These are phyloP conservation scores for Oreochromis tanganicae DNA, from an alignment of 2,113 vertebrate species.

Conservation along the genomic window DNA sequence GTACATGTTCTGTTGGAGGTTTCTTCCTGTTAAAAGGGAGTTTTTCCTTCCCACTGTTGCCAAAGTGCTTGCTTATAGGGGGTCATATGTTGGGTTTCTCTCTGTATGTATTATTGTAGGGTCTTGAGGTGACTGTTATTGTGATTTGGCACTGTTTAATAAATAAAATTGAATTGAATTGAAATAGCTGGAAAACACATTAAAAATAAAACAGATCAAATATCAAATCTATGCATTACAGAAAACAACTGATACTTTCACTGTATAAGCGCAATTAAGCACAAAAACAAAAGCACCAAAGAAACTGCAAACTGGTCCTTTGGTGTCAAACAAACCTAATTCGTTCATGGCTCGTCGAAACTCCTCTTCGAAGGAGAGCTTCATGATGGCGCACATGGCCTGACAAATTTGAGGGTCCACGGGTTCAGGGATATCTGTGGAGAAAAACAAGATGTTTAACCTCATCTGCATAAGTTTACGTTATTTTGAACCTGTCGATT, in stretches of 20 bases:
- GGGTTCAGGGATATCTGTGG: conserved; percentile 80
- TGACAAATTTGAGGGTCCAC: conserved; percentile 96
- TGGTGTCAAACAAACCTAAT: conserved; percentile 74
- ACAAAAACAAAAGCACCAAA: neutral
- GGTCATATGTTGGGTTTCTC: neutral
- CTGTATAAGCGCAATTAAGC: neutral
- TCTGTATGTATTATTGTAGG: neutral
- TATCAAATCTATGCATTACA: neutral
- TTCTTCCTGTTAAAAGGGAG: too few relatives aligned
- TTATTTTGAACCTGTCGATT: neutral
- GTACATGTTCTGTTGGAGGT: neutral
- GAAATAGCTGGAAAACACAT: neutral
- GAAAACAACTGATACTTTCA: neutral
- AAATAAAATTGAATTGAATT: neutral
- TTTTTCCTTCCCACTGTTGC: too few relatives aligned
- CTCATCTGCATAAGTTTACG: neutral
- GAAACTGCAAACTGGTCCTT: neutral
- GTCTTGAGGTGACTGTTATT: neutral
- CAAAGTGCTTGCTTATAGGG: neutral
- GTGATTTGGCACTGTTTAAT: neutral
- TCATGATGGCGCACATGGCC: conserved; percentile 93
- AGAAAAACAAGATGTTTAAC: neutral
- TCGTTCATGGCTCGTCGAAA: conserved; percentile 95
- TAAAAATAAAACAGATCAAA: neutral
- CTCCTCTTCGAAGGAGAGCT: conserved; percentile 95